Conservation (phyloP, 1,140 invertebrate species). For the Aradophagus sp. region DNA sequence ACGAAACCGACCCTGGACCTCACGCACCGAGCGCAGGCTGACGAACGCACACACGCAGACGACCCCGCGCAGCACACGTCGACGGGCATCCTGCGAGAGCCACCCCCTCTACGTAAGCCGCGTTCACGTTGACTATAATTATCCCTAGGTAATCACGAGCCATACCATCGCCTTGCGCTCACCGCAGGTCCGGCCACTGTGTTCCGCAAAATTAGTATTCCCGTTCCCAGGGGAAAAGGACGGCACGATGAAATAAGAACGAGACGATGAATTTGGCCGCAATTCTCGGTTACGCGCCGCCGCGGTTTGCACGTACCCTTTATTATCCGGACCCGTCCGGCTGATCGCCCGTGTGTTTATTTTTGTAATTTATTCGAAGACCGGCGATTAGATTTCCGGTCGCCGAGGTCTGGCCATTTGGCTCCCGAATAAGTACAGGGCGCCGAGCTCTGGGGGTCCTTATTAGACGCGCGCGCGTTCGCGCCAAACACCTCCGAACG, state of each 20-base stretch:
- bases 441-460: slow-evolving; percentile 55
- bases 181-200: slow-evolving; percentile 74
- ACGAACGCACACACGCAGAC: too few relatives aligned
- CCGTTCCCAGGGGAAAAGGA: slow-evolving; percentile 68
- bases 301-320: slow-evolving; percentile 36
- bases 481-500: slow-evolving; percentile 38
- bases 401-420: slow-evolving; percentile 60
- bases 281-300: slow-evolving; percentile 50
- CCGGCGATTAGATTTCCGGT: slow-evolving; percentile 73
- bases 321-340: slow-evolving; percentile 45
- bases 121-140: slow-evolving; percentile 74
- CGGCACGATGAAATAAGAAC: slow-evolving; percentile 52
- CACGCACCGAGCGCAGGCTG: slow-evolving; percentile 60
- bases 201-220: slow-evolving; percentile 76
- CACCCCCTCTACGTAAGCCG: slow-evolving; percentile 65
- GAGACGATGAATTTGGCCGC: slow-evolving; percentile 54
- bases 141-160: slow-evolving; percentile 73
- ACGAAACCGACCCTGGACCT: slow-evolving; percentile 50
- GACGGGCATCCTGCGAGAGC: slow-evolving; percentile 29
- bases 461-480: slow-evolving; percentile 45
- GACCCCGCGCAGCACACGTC: too few relatives aligned
- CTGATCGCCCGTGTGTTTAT: slow-evolving; percentile 68
- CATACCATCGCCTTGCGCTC: slow-evolving; percentile 69
- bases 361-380: slow-evolving; percentile 74
- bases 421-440: slow-evolving; percentile 74